phyloP scores from a whole-genome alignment of 1,140 invertebrate species.

The Episyrphus balteatus region DNA sequence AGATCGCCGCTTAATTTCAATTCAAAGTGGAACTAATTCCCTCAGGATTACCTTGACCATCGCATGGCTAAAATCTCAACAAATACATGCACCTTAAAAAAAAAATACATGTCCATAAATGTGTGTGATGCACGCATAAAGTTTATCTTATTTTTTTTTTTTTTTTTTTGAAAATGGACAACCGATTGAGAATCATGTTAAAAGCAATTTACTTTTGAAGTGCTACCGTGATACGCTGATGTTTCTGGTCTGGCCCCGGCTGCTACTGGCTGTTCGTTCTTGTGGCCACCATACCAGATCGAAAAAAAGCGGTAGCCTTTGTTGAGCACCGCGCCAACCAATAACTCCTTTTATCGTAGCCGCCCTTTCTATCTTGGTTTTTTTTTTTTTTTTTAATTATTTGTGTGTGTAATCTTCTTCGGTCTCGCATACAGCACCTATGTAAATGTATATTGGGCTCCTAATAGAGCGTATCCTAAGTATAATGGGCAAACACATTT shows the following conservation, averaged over 20 bases:
- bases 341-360: slow-evolving; percentile 5
- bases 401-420: background rate
- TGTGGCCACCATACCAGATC: background rate
- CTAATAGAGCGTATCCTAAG: too few species aligned
- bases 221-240: slow-evolving; percentile 33
- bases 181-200: slow-evolving; percentile 21
- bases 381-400: slow-evolving; percentile 2
- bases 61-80: too few species aligned
- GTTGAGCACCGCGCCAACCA: background rate
- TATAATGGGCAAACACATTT: too few species aligned
- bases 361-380: slow-evolving; percentile 4
- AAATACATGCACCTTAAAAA: too few species aligned
- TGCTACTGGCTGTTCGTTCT: background rate
- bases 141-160: too few species aligned
- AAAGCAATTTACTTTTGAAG: slow-evolving; percentile 35
- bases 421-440: background rate
- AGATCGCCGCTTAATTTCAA: too few species aligned
- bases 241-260: slow-evolving; percentile 5
- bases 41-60: too few species aligned
- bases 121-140: too few species aligned
- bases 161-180: too few species aligned
- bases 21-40: too few species aligned
- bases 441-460: too few species aligned
- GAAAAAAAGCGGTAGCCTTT: background rate
- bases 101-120: too few species aligned